phyloP scores from a whole-genome alignment of 2,888 invertebrate species.

The Tanypteryx hageni region DNA sequence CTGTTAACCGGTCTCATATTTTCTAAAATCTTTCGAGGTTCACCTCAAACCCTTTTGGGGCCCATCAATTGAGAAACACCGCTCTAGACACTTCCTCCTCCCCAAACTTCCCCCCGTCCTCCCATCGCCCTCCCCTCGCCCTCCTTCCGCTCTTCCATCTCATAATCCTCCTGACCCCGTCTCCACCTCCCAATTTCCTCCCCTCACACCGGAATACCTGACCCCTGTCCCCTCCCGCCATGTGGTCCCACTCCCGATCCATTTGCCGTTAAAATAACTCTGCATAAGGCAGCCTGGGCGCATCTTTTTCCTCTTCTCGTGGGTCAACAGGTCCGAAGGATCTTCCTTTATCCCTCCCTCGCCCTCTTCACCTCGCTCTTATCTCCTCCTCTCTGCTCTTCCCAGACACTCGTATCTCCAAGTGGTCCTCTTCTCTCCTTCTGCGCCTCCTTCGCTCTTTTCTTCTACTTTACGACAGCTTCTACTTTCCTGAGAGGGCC shows the following conservation, averaged over 20 bases:
- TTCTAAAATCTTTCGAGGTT: too few relatives aligned
- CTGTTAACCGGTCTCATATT: too few relatives aligned
- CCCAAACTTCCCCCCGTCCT: not conserved
- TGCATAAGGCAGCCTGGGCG: not conserved
- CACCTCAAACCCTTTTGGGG: too few relatives aligned
- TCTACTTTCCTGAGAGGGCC: not conserved
- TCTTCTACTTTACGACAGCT: not conserved
- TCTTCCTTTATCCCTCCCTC: not conserved
- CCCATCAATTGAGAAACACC: too few relatives aligned
- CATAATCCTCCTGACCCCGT: not conserved
- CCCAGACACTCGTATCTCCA: not conserved
- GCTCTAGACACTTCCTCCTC: too few relatives aligned
- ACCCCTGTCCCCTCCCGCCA: not conserved
- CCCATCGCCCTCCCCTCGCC: not conserved
- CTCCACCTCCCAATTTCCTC: not conserved
- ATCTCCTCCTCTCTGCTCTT: not conserved
- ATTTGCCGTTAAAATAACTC: not conserved
- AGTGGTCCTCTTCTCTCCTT: not conserved
- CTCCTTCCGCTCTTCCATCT: not conserved
- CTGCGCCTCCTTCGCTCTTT: not conserved
- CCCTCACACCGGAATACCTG: slow-evolving; percentile 8
- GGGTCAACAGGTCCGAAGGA: not conserved
- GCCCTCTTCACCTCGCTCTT: not conserved
- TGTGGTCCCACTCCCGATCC: not conserved
- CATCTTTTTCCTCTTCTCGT: not conserved